These are phyloP conservation scores for Phalacrocorax aristotelis DNA, from an alignment of 2,113 vertebrate genomes.

Conservation along the genomic window DNA sequence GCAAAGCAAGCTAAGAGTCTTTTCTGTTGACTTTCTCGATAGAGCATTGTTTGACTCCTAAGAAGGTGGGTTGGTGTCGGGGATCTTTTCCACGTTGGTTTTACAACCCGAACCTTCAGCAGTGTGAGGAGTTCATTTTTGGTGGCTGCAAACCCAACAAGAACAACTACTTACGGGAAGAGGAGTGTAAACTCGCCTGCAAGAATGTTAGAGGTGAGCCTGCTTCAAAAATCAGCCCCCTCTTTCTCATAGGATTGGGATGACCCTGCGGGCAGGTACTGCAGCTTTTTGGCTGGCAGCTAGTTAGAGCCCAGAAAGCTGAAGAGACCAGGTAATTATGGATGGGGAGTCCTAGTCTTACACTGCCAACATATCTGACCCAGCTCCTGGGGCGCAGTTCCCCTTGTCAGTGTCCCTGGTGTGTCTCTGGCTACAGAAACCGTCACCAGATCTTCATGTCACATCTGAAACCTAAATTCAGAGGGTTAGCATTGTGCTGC, in stretches of 20 bases:
- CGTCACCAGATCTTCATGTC: background rate
- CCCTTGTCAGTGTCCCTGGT: background rate
- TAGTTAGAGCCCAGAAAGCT: background rate
- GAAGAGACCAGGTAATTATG: background rate
- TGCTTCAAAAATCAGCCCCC: background rate
- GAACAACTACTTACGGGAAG: constrained; percentile 87
- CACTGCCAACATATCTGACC: background rate
- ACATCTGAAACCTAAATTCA: background rate
- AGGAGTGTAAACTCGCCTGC: constrained; percentile 87
- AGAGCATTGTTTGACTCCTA: constrained; percentile 89
- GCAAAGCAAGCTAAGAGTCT: background rate
- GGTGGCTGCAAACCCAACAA: constrained; percentile 90
- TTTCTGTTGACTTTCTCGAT: background rate
- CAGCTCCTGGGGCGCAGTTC: background rate
- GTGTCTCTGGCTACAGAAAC: background rate
- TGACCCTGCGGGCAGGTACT: background rate
- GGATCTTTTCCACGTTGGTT: constrained; percentile 91
- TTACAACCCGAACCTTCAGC: constrained; percentile 78
- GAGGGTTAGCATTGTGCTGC: background rate
- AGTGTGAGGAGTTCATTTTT: constrained; percentile 84
- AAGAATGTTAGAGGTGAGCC: constrained; percentile 69
- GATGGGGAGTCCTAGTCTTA: background rate
- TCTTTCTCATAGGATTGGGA: background rate
- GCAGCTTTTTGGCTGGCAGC: background rate
- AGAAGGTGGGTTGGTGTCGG: constrained; percentile 88